A percentile compares a stretch with the other conserved stretches of the same genome.
Evolutionary conservation across 2,888 invertebrate genomes (phyloP).

Genomic region (Zele albiditarsus): DNA sequence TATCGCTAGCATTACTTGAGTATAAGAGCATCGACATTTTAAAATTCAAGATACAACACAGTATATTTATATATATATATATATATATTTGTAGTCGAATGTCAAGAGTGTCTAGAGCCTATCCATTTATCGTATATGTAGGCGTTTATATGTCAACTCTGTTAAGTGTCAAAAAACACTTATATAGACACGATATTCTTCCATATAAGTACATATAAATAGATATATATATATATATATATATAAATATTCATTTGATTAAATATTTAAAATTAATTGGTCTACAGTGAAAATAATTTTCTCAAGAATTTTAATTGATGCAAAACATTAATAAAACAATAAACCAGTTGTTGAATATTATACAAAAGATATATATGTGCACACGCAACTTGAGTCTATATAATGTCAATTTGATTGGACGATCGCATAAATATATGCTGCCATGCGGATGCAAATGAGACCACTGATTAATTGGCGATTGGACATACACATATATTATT

Average conservation of each 20-base stretch:
- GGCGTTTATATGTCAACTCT: conserved; percentile 4
- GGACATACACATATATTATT: neutral
- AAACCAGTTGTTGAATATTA: neutral
- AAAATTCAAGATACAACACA: neutral
- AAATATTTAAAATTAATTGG: neutral
- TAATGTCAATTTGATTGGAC: conserved; percentile 9
- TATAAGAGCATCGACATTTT: neutral
- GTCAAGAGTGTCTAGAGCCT: neutral
- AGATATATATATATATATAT: neutral
- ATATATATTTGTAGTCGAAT: neutral
- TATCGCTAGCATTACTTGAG: neutral
- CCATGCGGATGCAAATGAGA: neutral
- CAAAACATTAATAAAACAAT: neutral
- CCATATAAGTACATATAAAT: neutral
- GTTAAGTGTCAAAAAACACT: conserved; percentile 7
- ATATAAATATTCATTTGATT: neutral
- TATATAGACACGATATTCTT: conserved; percentile 10
- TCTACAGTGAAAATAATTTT: neutral
- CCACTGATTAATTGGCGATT: neutral
- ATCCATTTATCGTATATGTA: neutral
- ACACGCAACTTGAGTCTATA: neutral
- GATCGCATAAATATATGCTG: conserved; percentile 1
- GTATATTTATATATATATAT: neutral
- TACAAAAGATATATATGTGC: neutral
- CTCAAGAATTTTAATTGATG: conserved; percentile 16